A percentile compares a stretch with the other conserved stretches of the same genome.
Evolutionary conservation across 2,888 invertebrate species (phyloP).

Genomic region (Drosophila acutilabella): DNA sequence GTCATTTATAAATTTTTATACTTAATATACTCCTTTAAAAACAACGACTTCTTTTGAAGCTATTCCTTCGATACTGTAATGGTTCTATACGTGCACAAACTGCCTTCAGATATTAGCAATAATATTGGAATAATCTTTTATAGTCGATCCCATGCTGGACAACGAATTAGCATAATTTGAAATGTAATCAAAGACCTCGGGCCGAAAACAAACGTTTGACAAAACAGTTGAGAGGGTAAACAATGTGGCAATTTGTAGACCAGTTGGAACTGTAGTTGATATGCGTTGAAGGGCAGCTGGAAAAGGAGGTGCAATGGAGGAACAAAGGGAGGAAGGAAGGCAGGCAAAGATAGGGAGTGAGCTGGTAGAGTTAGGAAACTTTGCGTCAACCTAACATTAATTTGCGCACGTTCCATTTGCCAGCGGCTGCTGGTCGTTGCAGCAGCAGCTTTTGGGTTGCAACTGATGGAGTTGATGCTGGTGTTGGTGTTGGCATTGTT

Average conservation of each 20-base stretch:
- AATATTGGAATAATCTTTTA: background rate
- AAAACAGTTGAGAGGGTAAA: conserved; percentile 59
- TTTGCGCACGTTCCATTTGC: conserved; percentile 74
- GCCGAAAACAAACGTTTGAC: conserved; percentile 45
- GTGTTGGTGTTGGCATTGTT: conserved; percentile 4
- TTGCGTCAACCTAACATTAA: conserved; percentile 71
- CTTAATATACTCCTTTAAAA: no score
- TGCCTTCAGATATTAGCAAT: background rate
- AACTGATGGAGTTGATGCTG: conserved; percentile 14
- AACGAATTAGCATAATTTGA: conserved; percentile 21
- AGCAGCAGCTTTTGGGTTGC: conserved; percentile 13
- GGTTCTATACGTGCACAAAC: no score
- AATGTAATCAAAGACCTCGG: background rate
- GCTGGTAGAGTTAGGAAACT: conserved; percentile 36
- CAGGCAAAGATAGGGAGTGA: background rate
- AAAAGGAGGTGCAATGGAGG: background rate
- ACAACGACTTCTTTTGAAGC: no score
- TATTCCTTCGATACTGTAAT: no score
- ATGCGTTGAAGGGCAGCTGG: background rate
- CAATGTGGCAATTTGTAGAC: conserved; percentile 70
- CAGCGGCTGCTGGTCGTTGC: conserved; percentile 34
- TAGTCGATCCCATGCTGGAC: conserved; percentile 8
- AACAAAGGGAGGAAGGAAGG: background rate
- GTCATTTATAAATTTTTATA: no score
- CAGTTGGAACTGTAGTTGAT: conserved; percentile 5